Evolutionary conservation across 2,113 vertebrate genomes (phyloP).

Genomic region (Lophius piscatorius): DNA sequence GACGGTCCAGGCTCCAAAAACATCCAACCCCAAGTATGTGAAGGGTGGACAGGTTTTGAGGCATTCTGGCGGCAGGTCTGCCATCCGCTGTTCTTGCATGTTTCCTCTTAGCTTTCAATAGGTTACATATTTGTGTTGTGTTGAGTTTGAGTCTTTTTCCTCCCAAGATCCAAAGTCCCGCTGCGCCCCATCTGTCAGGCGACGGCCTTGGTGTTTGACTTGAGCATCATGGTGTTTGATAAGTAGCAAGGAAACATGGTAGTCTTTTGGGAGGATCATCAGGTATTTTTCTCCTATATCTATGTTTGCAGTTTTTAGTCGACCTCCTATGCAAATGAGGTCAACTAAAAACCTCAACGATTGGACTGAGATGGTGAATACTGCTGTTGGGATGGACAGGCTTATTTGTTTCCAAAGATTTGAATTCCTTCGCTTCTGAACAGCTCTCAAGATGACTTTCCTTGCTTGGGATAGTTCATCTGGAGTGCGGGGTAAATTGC

Average conservation of each 20-base stretch:
- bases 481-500: neutral
- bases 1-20: neutral
- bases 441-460: neutral
- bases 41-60: slow-evolving; percentile 1
- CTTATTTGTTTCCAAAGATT: neutral
- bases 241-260: neutral
- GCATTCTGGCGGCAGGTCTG: neutral
- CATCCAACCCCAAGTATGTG: slow-evolving; percentile 4
- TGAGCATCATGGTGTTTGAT: neutral
- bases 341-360: too few species aligned
- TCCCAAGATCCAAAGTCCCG: slow-evolving; percentile 7
- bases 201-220: too few species aligned
- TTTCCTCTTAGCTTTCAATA: neutral
- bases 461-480: neutral
- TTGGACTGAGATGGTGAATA: neutral
- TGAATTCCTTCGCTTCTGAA: neutral
- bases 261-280: too few species aligned
- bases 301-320: too few species aligned
- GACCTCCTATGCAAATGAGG: too few species aligned
- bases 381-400: neutral
- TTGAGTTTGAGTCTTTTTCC: neutral
- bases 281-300: too few species aligned
- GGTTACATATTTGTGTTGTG: neutral
- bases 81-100: neutral
- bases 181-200: slow-evolving; percentile 2